Conservation (phyloP, 2,888 invertebrate genomes). For the Gerosis bhagava region DNA sequence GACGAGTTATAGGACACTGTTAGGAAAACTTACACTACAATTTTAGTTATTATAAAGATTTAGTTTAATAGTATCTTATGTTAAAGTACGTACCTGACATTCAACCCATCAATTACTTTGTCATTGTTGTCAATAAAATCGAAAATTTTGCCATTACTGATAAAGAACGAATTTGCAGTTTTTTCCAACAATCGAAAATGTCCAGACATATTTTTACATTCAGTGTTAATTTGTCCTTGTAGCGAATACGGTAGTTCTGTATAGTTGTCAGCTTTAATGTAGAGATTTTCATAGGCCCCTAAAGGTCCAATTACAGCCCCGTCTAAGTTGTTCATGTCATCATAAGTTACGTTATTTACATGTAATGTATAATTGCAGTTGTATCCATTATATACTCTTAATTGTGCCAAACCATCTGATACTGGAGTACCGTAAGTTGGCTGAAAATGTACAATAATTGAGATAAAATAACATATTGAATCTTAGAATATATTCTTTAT, state of each 20-base stretch:
- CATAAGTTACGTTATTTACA: slow-evolving; percentile 33
- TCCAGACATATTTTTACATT: slow-evolving; percentile 49
- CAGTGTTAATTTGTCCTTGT: slow-evolving; percentile 43
- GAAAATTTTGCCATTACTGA: slow-evolving; percentile 46
- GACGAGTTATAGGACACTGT: slow-evolving; percentile 56
- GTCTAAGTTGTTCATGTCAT: slow-evolving; percentile 35
- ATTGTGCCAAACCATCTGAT: slow-evolving; percentile 79
- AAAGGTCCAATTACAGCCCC: slow-evolving; percentile 51
- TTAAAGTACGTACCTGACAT: slow-evolving; percentile 53
- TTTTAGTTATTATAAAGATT: too few species aligned
- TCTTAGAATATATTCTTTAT: slow-evolving; percentile 63
- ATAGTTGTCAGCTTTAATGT: slow-evolving; percentile 47
- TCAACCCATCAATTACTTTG: slow-evolving; percentile 65
- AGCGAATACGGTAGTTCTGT: slow-evolving; percentile 60
- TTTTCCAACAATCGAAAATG: slow-evolving; percentile 52
- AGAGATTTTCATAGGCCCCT: slow-evolving; percentile 65
- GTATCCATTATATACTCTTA: slow-evolving; percentile 87
- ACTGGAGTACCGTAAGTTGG: slow-evolving; percentile 84
- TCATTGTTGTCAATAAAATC: slow-evolving; percentile 67
- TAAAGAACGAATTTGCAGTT: slow-evolving; percentile 68
- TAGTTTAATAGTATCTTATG: too few species aligned
- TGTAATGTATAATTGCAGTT: slow-evolving; percentile 77
- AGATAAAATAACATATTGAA: too few species aligned
- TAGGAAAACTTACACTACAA: too few species aligned
- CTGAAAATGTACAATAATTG: slow-evolving; percentile 61